A percentile compares a stretch with the other conserved stretches of the same genome.
Evolutionary conservation across 92 coral and sea anemone species (phyloP).

Genomic region (Heliopora coerulea): DNA sequence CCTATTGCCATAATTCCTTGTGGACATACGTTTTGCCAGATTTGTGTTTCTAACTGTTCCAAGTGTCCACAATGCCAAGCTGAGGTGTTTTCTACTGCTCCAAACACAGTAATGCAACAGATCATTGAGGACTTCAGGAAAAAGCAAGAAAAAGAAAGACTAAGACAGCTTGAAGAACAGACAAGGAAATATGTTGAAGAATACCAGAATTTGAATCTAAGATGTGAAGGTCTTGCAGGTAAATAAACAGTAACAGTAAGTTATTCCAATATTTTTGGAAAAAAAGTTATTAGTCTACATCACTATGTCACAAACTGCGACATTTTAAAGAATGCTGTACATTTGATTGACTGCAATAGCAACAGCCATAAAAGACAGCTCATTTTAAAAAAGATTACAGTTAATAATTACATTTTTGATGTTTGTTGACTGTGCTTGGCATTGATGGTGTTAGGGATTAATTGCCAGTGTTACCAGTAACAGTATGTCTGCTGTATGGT

Average conservation of each 20-base stretch:
- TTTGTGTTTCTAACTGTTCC: conserved; percentile 71
- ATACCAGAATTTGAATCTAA: conserved; percentile 78
- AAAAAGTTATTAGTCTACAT: too few relatives aligned
- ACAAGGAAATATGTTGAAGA: conserved; percentile 97
- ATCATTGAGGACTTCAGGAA: conserved; percentile 77
- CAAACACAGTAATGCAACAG: conserved; percentile 87
- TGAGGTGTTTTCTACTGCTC: conserved; percentile 79
- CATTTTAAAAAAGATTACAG: too few relatives aligned
- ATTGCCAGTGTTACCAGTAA: too few relatives aligned
- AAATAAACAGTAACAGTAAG: not conserved
- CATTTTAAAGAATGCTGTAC: too few relatives aligned
- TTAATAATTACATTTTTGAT: too few relatives aligned
- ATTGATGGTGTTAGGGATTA: too few relatives aligned
- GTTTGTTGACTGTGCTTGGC: too few relatives aligned
- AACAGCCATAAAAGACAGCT: too few relatives aligned
- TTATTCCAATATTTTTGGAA: too few relatives aligned
- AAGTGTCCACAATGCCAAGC: conserved; percentile 89
- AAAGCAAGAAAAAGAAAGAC: conserved; percentile 84
- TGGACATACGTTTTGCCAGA: conserved; percentile 93
- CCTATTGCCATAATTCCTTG: conserved; percentile 95
- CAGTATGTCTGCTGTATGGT: too few relatives aligned
- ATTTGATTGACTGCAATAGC: too few relatives aligned
- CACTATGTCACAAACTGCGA: too few relatives aligned
- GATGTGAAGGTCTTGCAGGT: conserved; percentile 88
- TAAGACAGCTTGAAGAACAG: conserved; percentile 84